phyloP scores from a whole-genome alignment of 2,113 vertebrate species.

The Theropithecus gelada region DNA sequence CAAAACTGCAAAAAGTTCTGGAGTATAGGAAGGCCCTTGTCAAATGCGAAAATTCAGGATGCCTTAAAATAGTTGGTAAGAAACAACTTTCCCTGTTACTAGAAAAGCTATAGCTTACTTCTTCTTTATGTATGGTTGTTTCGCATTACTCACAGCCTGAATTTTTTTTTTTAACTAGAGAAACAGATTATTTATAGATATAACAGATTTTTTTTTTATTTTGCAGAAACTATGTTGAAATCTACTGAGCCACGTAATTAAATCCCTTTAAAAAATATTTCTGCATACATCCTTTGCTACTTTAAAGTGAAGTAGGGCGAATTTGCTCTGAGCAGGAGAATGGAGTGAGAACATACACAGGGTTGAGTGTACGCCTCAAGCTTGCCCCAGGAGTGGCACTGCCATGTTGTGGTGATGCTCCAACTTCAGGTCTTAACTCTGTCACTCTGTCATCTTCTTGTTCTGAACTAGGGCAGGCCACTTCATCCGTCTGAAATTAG shows the following conservation, averaged over 20 bases:
- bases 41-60: fast-evolving
- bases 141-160: neutral
- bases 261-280: neutral
- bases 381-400: fast-evolving
- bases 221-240: neutral
- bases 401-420: fast-evolving
- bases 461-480: neutral
- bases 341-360: too few relatives aligned
- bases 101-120: neutral
- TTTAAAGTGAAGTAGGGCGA: neutral
- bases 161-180: neutral
- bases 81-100: neutral
- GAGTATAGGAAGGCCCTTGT: neutral
- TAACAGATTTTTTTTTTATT: neutral
- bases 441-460: fast-evolving
- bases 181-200: neutral
- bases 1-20: too few relatives aligned
- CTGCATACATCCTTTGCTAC: neutral
- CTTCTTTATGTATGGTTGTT: neutral
- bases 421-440: fast-evolving
- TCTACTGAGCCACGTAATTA: slow-evolving; percentile 20
- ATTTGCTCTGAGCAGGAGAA: neutral
- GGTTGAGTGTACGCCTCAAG: too few relatives aligned
- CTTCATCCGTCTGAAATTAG: neutral
- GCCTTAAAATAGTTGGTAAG: neutral